A percentile compares a stretch with the other conserved stretches of the same genome.
Conservation (phyloP, 2,888 invertebrate genomes). For the Erebia epiphron region DNA sequence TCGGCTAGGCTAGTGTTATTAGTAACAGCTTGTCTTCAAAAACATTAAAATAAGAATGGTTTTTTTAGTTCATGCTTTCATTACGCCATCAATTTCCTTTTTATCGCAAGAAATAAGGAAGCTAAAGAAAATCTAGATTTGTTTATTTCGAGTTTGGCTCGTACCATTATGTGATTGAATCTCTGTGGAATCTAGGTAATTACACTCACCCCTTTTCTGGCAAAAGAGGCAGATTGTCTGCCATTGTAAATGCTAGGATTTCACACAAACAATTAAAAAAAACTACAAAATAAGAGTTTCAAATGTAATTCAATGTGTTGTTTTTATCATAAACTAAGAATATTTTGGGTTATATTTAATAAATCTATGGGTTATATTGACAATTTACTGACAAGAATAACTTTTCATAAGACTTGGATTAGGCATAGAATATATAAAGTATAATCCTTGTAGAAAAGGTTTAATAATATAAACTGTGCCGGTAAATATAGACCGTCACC, state of each 20-base stretch:
- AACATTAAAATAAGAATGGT: no score
- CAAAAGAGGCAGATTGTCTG: conserved; percentile 40
- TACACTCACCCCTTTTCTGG: conserved; percentile 40
- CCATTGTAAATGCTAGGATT: conserved; percentile 27
- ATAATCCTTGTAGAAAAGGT: neutral
- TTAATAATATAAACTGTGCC: neutral
- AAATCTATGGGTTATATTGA: neutral
- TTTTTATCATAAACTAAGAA: neutral
- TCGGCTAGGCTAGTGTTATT: no score
- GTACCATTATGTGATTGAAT: no score
- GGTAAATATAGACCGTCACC: no score
- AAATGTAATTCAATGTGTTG: neutral
- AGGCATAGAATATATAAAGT: neutral
- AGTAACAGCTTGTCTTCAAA: neutral
- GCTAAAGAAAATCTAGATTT: no score
- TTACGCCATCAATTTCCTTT: neutral
- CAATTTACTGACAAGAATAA: neutral
- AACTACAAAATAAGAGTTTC: neutral
- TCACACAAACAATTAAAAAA: neutral
- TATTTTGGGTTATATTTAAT: no score
- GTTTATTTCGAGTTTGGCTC: no score
- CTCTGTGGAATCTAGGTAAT: neutral
- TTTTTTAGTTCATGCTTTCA: neutral
- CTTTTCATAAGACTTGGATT: neutral
- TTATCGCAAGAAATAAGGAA: no score